Percentiles rank a stretch among this genome's conserved stretches.
phyloP scores from a whole-genome alignment of 2,113 vertebrate genomes.

The Hymenochirus boettgeri region DNA sequence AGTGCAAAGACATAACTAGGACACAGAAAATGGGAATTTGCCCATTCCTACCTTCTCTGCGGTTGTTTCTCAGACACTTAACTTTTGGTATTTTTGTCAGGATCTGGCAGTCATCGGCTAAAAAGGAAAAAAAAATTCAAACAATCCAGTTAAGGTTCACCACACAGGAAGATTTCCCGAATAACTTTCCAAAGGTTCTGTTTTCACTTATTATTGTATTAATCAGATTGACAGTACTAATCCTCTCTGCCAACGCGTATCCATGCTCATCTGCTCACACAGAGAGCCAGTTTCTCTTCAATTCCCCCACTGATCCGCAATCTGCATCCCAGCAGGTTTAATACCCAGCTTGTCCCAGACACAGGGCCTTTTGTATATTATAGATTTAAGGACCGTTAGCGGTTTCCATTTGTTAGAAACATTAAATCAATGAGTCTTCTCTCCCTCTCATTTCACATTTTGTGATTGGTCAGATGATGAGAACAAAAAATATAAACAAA shows the following conservation, averaged over 20 bases:
- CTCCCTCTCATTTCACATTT: background rate
- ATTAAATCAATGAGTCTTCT: slow-evolving; percentile 1
- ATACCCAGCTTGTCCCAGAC: background rate
- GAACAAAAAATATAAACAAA: slow-evolving; percentile 14
- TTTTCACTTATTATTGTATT: slow-evolving; percentile 48
- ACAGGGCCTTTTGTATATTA: background rate
- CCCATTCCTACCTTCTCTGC: slow-evolving; percentile 79
- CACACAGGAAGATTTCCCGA: slow-evolving; percentile 24
- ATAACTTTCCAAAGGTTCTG: slow-evolving; percentile 42
- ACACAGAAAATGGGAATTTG: background rate
- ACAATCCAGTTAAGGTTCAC: slow-evolving; percentile 42
- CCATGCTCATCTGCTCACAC: slow-evolving; percentile 40
- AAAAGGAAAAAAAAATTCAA: slow-evolving; percentile 20
- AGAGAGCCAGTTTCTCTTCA: background rate
- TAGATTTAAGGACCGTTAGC: background rate
- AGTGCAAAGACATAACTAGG: too few relatives aligned
- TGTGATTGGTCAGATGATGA: background rate
- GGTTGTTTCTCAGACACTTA: slow-evolving; percentile 82
- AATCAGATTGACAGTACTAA: slow-evolving; percentile 45
- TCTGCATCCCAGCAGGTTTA: background rate
- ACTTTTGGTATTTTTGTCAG: slow-evolving; percentile 92
- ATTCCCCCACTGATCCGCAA: slow-evolving; percentile 1
- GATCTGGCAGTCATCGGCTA: slow-evolving; percentile 94
- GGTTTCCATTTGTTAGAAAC: slow-evolving; percentile 14
- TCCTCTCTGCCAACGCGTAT: slow-evolving; percentile 35